phyloP scores from a whole-genome alignment of 2,888 invertebrate species.

The Thalpophila matura region DNA sequence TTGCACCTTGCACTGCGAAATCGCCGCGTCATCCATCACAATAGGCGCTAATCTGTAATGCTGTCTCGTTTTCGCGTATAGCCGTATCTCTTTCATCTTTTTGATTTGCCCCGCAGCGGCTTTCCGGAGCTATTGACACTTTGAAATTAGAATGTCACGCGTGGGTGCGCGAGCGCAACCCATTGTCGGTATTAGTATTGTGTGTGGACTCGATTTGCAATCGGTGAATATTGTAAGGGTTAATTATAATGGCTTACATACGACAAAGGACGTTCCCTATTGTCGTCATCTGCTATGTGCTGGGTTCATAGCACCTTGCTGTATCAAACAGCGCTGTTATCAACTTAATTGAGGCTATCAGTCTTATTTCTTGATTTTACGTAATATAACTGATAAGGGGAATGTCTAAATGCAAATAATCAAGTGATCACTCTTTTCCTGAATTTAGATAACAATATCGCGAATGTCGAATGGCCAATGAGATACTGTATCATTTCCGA shows the following conservation, averaged over 20 bases:
- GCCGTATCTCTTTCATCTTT: slow-evolving; percentile 70
- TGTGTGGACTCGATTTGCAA: slow-evolving; percentile 73
- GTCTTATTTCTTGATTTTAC: slow-evolving; percentile 49
- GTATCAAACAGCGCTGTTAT: slow-evolving; percentile 4
- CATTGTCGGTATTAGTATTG: slow-evolving; percentile 78
- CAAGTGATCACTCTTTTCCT: slow-evolving; percentile 45
- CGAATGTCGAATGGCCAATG: slow-evolving; percentile 27
- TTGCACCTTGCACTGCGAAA: slow-evolving; percentile 85
- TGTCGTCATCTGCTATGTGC: slow-evolving; percentile 55
- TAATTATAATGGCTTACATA: slow-evolving; percentile 67
- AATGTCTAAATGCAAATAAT: slow-evolving; percentile 39
- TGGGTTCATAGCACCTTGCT: slow-evolving; percentile 35
- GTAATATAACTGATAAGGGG: slow-evolving; percentile 34
- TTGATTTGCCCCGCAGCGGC: slow-evolving; percentile 74
- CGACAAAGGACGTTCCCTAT: slow-evolving; percentile 61
- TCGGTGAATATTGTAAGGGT: slow-evolving; percentile 73
- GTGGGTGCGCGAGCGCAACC: slow-evolving; percentile 86
- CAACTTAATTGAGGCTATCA: slow-evolving; percentile 14
- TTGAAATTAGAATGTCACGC: slow-evolving; percentile 87
- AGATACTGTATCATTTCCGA: slow-evolving; percentile 39
- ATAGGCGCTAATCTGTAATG: slow-evolving; percentile 79
- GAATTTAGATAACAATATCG: slow-evolving; percentile 49
- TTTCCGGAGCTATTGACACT: slow-evolving; percentile 86
- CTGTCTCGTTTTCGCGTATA: slow-evolving; percentile 70
- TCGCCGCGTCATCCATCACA: slow-evolving; percentile 81